Conservation (phyloP, 2,113 vertebrate genomes). For the Mus pahari region DNA sequence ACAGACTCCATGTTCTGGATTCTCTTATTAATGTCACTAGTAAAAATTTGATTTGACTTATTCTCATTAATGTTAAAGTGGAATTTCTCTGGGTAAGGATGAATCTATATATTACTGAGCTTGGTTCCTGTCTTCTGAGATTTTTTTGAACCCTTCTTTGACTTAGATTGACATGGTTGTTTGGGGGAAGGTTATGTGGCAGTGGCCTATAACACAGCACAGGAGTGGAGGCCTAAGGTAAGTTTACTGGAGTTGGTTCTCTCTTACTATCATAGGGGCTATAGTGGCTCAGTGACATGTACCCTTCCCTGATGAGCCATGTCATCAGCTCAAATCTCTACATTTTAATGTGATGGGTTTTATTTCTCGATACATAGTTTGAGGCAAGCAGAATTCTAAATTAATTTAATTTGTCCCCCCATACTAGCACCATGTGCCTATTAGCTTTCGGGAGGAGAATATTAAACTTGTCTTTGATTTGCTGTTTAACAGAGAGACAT, state of each 20-base stretch:
- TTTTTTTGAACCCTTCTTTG: conserved; percentile 40
- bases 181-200: not conserved
- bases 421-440: not conserved
- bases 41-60: conserved; percentile 29
- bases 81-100: not conserved
- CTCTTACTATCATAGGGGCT: not conserved
- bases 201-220: not conserved
- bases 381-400: conserved; percentile 43
- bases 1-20: not conserved
- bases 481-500: not conserved
- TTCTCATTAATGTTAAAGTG: not conserved
- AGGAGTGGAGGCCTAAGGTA: too few species aligned
- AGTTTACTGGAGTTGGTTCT: not conserved
- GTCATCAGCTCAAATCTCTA: not conserved
- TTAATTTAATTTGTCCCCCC: conserved; percentile 56
- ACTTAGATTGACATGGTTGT: not conserved
- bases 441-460: conserved; percentile 26
- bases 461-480: conserved; percentile 62
- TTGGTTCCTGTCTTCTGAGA: conserved; percentile 6
- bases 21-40: not conserved
- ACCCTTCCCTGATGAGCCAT: too few species aligned
- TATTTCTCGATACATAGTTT: conserved; percentile 52
- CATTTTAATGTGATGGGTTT: conserved; percentile 54
- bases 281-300: not conserved
- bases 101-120: conserved; percentile 31